Conservation (phyloP, 2,797 vertebrate species). For the Neosilurus mollespiculum region DNA sequence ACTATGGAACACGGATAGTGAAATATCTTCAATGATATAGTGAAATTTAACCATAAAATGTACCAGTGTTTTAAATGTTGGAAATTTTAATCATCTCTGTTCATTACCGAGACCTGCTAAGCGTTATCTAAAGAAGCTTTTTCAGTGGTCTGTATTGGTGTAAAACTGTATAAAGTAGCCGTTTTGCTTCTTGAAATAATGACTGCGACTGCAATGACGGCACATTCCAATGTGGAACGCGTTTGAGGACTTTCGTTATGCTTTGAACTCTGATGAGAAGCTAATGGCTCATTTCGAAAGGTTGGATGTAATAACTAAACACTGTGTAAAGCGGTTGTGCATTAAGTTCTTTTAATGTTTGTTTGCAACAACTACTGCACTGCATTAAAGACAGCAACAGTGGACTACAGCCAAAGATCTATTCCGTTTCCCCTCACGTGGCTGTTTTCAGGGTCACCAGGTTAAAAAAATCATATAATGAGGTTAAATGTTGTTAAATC, state of each 20-base stretch:
- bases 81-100: neutral
- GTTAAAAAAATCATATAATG: neutral
- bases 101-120: neutral
- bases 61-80: neutral
- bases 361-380: neutral
- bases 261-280: neutral
- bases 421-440: neutral
- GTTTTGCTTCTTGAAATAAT: neutral
- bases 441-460: neutral
- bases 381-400: neutral
- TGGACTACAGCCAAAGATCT: neutral
- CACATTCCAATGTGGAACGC: too few species aligned
- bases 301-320: too few species aligned
- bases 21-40: neutral
- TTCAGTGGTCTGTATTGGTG: neutral
- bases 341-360: neutral
- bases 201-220: too few species aligned
- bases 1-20: neutral
- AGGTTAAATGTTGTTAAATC: neutral
- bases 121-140: neutral
- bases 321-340: too few species aligned
- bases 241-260: too few species aligned
- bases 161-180: neutral
- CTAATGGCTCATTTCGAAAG: neutral
- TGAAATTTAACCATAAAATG: neutral